These are phyloP conservation scores for Sitta europaea DNA, from an alignment of 2,113 vertebrate genomes.

Conservation along the genomic window DNA sequence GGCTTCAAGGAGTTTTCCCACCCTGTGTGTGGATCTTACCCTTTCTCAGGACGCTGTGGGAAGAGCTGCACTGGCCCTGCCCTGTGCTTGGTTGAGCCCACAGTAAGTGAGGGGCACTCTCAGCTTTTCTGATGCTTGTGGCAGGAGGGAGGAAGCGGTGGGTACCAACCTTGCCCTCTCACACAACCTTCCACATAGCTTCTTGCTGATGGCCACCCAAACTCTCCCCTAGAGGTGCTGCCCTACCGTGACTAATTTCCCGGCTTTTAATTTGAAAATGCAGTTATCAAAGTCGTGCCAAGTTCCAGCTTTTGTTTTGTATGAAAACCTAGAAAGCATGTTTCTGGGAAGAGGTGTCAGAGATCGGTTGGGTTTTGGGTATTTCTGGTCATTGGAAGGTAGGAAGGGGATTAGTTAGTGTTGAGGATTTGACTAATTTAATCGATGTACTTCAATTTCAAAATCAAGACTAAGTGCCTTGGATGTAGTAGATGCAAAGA, in stretches of 20 bases:
- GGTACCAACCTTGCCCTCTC: background rate
- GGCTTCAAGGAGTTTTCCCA: background rate
- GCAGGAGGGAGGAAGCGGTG: constrained; percentile 23
- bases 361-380: background rate
- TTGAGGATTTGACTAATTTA: background rate
- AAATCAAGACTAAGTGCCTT: background rate
- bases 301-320: background rate
- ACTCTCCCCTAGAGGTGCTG: background rate
- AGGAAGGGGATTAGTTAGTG: background rate
- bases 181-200: background rate
- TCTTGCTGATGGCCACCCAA: background rate
- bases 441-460: background rate
- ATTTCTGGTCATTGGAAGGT: background rate
- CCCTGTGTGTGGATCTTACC: background rate
- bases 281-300: background rate
- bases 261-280: constrained; percentile 12
- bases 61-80: background rate
- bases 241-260: constrained; percentile 25
- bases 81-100: background rate
- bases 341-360: background rate
- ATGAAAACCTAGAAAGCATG: constrained; percentile 26
- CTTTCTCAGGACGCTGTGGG: background rate
- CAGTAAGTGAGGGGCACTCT: background rate
- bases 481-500: background rate
- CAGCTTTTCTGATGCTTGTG: background rate